Base-by-base conservation (phyloP, 2,113 vertebrate species). In the Leptosomus discolor region DNA sequence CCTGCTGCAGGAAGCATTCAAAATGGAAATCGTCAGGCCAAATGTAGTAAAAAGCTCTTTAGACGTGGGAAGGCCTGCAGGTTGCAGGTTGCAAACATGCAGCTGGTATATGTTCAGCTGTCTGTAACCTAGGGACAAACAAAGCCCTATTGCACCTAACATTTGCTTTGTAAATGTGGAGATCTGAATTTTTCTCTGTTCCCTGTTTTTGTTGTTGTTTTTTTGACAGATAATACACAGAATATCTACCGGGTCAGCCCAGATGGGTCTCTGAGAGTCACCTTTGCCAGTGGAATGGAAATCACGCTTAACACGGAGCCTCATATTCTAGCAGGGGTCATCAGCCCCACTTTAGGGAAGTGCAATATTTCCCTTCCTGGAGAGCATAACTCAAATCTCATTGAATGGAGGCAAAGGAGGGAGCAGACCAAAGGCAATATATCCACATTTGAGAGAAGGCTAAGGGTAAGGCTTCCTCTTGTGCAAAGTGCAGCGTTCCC, bases 311-410 rank as follows among this genome's bases (percentile, higher is more conserved):
- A 98, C 96, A 99, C 99, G 0, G 99, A 99, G 96, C 99, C 99
- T n/a, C 99, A 99, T 83, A 98, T 99, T 85, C 98, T 99, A 1
- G 98, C 98, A 1, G 99, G 99, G 30, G 98, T 98, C 15, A 99
- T 99, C 89, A 99, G 99, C 92, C 99, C 99, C 91, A 99, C 99
- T 0, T 97, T 99, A 61, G 99, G 99, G 75, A 99, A 99, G 95
- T 99, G 99, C 89, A 99, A 99, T 97, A 99, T 99, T 97, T 99
- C 99, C 26, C 98, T 99, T 88, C 99, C 99, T 0, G 99, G 99
- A 75, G 99, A 99, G 92, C 99, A 99, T 76, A 99, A 98, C 77
- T 99, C 99, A 65, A 99, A 99, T 96, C 98, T 99, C 79, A 99
- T 99, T 39, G 99, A 99, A 97, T 99, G 99, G 99, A 97, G 99